Conservation (phyloP, 2,888 invertebrate genomes). For the Vannuccia rotundouncinata region DNA sequence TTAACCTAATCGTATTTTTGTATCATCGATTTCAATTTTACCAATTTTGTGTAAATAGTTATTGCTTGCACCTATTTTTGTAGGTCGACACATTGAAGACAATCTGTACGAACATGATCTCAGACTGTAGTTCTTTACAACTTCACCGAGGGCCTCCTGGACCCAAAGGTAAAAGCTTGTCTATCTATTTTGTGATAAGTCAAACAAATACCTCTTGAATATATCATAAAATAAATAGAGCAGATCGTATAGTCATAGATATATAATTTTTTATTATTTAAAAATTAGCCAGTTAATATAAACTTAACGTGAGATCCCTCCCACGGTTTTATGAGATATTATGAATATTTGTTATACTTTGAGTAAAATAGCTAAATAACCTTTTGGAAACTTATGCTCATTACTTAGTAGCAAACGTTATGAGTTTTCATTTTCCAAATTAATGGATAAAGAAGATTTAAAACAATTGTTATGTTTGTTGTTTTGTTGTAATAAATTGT, state of each 20-base stretch:
- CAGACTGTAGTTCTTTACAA: neutral
- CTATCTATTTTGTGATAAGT: neutral
- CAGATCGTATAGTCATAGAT: too few species aligned
- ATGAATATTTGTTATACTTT: neutral
- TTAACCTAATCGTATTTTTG: too few species aligned
- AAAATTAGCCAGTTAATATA: neutral
- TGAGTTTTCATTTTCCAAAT: neutral
- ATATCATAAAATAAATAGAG: too few species aligned
- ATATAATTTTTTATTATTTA: neutral
- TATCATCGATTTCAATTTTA: too few species aligned
- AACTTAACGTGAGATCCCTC: too few species aligned
- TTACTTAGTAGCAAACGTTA: neutral
- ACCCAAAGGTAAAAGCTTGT: neutral
- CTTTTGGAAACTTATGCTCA: neutral
- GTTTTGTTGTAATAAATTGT: too few species aligned
- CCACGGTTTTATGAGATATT: too few species aligned
- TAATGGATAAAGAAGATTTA: too few species aligned
- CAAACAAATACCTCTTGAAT: neutral
- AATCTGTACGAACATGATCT: neutral
- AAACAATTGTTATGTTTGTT: too few species aligned
- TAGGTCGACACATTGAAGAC: neutral
- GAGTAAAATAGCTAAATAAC: neutral
- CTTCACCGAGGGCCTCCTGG: neutral
- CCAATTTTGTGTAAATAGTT: too few species aligned
- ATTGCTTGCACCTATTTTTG: too few species aligned